Evolutionary conservation across 1,140 invertebrate genomes (phyloP), one percentile per base, ranked within the genome.

Genomic region (Anoplolepis gracilipes): DNA sequence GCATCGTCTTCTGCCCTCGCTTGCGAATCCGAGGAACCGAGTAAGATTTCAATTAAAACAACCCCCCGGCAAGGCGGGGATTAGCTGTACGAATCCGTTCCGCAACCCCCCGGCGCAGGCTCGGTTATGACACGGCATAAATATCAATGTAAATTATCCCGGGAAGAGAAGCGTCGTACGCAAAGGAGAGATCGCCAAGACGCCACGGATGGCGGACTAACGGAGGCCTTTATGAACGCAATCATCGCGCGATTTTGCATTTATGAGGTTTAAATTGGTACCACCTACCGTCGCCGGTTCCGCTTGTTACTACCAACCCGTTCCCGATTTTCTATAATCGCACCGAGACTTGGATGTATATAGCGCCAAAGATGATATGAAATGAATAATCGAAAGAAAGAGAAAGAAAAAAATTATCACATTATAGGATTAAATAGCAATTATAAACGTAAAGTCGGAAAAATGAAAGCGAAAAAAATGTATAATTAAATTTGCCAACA

Each of bases 11-110:
- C n/a, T 85, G 62, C 85, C 75, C 85, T 84, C 39, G 62, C 77
- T 81, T 72, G 85, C 90, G 91, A 92, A 92, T 89, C 81, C 92
- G 91, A 89, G 89, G 88, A 88, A 90, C 90, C 92, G 93, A 94
- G 93, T 95, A 95, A 95, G 94, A 95, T 95, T 95, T 95, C 94
- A 95, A 95, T 95, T 95, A 95, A 95, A 95, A 95, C 94, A 95
- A 94, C 93, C 94, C 94, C 94, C 94, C 91, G 90, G 90, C 92
- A 94, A 70, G 92, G 86, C 85, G 84, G 91, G 93, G 94, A 95
- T 95, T 95, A 95, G 92, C 92, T 92, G 91, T 94, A 94, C 93
- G 93, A 95, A 95, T 95, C 94, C 94, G 92, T 93, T 91, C 85
- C 91, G 88, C 90, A 72, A 73, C 55, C 79, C 69, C 72, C 64